Base-by-base conservation (phyloP, 2,888 invertebrate genomes). In the Tachina grossa region DNA sequence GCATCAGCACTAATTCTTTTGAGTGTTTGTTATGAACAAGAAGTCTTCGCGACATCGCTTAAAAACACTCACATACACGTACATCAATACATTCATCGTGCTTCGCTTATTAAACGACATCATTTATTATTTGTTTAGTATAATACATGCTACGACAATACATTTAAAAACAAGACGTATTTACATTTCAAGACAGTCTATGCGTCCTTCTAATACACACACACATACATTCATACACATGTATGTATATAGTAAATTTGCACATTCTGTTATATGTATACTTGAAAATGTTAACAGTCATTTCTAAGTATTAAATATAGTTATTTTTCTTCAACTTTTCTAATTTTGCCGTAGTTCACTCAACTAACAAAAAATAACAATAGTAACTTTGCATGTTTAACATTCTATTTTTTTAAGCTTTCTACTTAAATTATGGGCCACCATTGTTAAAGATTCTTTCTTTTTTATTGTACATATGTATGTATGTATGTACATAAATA, bases 361-460 rank as follows among this genome's bases (percentile, higher is more conserved):
- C 31, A 61, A 22, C 8, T 14, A 68, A 66, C 16, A 49, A n/a
- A 71, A 55, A 57, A 53, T n/a, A n/a, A n/a, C n/a, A n/a, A 1
- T 19, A n/a, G 31, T 41, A 59, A 51, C 66, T 53, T 81, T 61
- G 75, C 81, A 47, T 69, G 81, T 61, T 47, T 47, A 53, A 47
- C 8, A 39, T 69, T 55, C 41, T 10, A 61, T 61, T 55, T 13
- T 31, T 39, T 68, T 68, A 19, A 68, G 45, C 53, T 63, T 68
- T 78, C 61, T n/a, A 51, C 59, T 78, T 68, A 22, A 75, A 81
- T 61, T 19, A 61, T 57, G 31, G 57, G 22, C 57, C 61, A 14
- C 41, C 57, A 41, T 74, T 9, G 68, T 51, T 61, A 13, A 39
- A 31, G 47, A 14, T 51, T 66, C 51, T 75, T 69, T 43, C 9